Percentiles rank a stretch among this genome's conserved stretches.
Evolutionary conservation across 64 coral and sea anemone genomes (phyloP).

Genomic region (Pocillopora damicornis): DNA sequence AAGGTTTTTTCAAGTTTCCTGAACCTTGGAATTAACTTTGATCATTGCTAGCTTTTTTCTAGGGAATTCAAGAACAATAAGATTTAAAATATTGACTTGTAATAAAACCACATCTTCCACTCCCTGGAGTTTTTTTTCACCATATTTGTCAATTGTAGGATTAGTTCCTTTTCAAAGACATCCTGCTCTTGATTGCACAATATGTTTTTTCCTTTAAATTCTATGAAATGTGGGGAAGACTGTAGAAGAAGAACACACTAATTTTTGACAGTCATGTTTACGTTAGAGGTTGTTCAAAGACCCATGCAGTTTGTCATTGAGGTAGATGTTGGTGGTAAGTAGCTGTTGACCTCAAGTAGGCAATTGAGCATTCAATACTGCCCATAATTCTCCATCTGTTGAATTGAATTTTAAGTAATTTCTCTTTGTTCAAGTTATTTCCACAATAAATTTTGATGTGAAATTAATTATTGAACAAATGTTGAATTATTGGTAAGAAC

Average conservation of each 20-base stretch:
- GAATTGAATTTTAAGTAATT: background rate
- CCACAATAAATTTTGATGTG: background rate
- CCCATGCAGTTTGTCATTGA: constrained; percentile 32
- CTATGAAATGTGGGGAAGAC: background rate
- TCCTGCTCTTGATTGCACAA: background rate
- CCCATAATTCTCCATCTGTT: background rate
- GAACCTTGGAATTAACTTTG: background rate
- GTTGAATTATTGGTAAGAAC: background rate
- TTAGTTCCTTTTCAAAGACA: background rate
- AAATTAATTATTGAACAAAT: background rate
- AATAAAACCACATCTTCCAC: background rate
- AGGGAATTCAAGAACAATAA: background rate
- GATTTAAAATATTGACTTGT: constrained; percentile 36
- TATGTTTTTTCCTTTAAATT: background rate
- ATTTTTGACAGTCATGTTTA: background rate
- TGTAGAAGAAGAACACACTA: background rate
- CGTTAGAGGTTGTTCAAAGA: constrained; percentile 25
- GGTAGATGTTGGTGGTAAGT: constrained; percentile 35
- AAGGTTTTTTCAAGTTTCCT: background rate
- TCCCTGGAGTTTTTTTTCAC: background rate
- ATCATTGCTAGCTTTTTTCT: background rate
- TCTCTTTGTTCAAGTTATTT: background rate
- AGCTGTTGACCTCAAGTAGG: background rate
- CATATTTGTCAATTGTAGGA: background rate
- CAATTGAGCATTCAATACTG: background rate